These are phyloP conservation scores for Myotis myotis DNA, from an alignment of 2,797 vertebrate genomes.

Conservation along the genomic window DNA sequence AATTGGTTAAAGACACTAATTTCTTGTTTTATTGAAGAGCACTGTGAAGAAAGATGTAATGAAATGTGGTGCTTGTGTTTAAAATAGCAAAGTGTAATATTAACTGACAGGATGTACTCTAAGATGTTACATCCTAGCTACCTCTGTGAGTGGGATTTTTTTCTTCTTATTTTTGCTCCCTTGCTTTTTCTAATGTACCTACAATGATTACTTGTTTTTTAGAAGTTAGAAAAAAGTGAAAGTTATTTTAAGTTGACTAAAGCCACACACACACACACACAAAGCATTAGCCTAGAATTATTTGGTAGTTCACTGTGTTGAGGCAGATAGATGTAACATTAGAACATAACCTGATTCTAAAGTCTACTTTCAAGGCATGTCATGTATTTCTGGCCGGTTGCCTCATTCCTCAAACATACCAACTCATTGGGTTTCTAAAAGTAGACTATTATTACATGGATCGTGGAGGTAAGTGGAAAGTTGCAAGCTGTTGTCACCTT, in stretches of 20 bases:
- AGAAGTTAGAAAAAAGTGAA: background rate
- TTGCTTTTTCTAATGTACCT: background rate
- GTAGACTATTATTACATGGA: background rate
- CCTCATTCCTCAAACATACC: background rate
- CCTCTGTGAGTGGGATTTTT: background rate
- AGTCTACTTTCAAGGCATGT: background rate
- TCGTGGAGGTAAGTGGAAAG: background rate
- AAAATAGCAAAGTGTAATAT: background rate
- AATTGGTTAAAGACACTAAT: background rate
- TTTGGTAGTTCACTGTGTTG: background rate
- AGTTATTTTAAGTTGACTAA: background rate
- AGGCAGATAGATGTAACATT: background rate
- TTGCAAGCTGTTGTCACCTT: background rate
- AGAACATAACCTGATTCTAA: background rate
- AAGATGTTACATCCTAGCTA: background rate
- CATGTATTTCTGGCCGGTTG: background rate
- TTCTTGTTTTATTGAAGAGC: background rate
- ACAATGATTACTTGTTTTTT: background rate
- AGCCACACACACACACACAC: background rate
- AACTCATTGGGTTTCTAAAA: background rate
- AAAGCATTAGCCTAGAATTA: background rate
- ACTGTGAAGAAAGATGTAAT: background rate
- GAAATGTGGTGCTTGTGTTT: background rate
- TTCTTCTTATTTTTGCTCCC: background rate
- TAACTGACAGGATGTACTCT: background rate